phyloP scores from a whole-genome alignment of 2,888 invertebrate species.

The Drosophila kambysellisi region DNA sequence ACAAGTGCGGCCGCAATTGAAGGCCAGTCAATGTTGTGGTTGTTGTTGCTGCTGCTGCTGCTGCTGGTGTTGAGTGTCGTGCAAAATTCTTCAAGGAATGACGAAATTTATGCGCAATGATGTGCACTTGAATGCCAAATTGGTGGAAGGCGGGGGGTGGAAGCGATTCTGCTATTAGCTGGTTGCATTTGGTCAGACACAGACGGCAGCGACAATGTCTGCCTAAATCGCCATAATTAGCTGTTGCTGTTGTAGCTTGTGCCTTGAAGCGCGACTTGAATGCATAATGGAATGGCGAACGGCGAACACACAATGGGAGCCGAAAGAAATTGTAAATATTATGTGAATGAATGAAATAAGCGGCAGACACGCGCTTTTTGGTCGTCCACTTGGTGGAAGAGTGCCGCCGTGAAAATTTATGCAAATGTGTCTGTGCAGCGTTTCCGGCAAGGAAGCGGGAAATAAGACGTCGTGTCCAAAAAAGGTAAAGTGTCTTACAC shows the following conservation, averaged over 20 bases:
- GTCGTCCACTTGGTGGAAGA: slow-evolving; percentile 40
- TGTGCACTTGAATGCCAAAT: slow-evolving; percentile 73
- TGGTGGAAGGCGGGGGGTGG: slow-evolving; percentile 6
- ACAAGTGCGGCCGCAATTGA: slow-evolving; percentile 73
- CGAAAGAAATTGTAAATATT: slow-evolving; percentile 56
- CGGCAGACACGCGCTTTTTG: slow-evolving; percentile 67
- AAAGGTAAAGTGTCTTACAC: slow-evolving; percentile 19
- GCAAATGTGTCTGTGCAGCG: slow-evolving; percentile 35
- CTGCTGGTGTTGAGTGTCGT: slow-evolving; percentile 40
- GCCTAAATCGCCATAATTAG: slow-evolving; percentile 68
- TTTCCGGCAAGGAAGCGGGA: slow-evolving; percentile 67
- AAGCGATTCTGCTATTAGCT: slow-evolving; percentile 4
- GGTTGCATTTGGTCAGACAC: slow-evolving; percentile 37
- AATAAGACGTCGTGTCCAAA: slow-evolving; percentile 28
- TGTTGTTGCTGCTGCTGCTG: background rate
- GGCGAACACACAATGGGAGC: slow-evolving; percentile 18
- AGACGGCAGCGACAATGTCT: slow-evolving; percentile 38
- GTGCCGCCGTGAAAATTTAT: slow-evolving; percentile 33
- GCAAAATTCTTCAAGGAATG: slow-evolving; percentile 54
- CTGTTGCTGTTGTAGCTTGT: slow-evolving; percentile 25
- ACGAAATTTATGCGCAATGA: slow-evolving; percentile 66
- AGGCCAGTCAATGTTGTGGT: slow-evolving; percentile 41
- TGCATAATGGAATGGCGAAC: slow-evolving; percentile 56
- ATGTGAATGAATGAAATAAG: slow-evolving; percentile 50
- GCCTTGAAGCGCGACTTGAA: slow-evolving; percentile 60